These are phyloP conservation scores for Koerneria pararmatus DNA, from an alignment of 2,888 invertebrate genomes.

Conservation along the genomic window DNA sequence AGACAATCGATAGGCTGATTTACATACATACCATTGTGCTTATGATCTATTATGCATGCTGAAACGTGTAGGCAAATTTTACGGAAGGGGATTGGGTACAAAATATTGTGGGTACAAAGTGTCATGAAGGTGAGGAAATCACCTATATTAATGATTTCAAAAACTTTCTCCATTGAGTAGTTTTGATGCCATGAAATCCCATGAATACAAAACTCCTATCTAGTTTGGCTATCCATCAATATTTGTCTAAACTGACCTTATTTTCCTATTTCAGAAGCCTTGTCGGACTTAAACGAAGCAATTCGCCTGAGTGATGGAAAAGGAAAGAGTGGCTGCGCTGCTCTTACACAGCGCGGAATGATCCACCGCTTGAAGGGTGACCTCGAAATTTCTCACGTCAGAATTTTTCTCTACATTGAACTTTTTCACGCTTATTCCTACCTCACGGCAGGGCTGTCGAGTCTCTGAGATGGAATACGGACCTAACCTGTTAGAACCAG, in stretches of 20 bases:
- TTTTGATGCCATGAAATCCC: too few species aligned
- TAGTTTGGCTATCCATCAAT: background rate
- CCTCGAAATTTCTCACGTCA: slow-evolving; percentile 68
- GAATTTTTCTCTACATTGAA: background rate
- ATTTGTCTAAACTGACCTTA: slow-evolving; percentile 17
- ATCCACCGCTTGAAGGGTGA: slow-evolving; percentile 72
- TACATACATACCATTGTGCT: too few species aligned
- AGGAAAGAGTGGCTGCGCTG: slow-evolving; percentile 69
- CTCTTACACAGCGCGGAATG: slow-evolving; percentile 79
- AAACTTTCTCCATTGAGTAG: too few species aligned
- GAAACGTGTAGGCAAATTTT: too few species aligned
- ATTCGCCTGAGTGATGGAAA: slow-evolving; percentile 69
- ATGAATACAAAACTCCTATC: too few species aligned
- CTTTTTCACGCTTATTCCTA: too few species aligned
- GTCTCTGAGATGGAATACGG: background rate
- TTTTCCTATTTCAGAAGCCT: slow-evolving; percentile 60
- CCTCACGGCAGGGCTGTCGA: too few species aligned
- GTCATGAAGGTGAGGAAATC: background rate
- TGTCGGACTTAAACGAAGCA: slow-evolving; percentile 74
- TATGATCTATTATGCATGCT: too few species aligned
- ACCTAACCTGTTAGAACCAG: background rate
- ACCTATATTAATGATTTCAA: background rate
- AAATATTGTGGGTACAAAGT: too few species aligned
- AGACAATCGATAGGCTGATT: too few species aligned
- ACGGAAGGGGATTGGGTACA: too few species aligned